Evolutionary conservation across 2,113 vertebrate species (phyloP).

Genomic region (Pithys albifrons): DNA sequence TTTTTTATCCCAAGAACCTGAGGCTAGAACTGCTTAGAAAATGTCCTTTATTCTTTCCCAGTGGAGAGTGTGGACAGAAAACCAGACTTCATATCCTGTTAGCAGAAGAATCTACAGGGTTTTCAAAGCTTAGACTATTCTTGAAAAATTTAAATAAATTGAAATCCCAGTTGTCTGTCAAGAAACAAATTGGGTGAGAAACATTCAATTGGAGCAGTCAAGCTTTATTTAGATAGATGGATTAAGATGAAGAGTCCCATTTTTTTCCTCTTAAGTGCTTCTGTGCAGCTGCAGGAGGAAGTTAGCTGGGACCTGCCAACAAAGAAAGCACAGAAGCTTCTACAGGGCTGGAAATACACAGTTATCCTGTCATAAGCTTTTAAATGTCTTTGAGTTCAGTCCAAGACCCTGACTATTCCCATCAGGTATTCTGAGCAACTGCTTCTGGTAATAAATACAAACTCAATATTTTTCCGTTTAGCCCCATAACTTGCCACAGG

Average conservation of each 20-base stretch:
- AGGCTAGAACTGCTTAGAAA: neutral
- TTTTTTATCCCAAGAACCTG: neutral
- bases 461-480: neutral
- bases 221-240: neutral
- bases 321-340: neutral
- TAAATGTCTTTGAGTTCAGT: neutral
- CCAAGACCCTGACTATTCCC: neutral
- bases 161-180: neutral
- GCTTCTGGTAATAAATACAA: neutral
- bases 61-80: neutral
- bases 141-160: neutral
- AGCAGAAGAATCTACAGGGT: neutral
- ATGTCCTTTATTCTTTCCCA: neutral
- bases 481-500: neutral
- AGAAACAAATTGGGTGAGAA: neutral
- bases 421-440: neutral
- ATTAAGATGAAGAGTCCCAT: neutral
- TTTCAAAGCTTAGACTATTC: neutral
- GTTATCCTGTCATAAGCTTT: neutral
- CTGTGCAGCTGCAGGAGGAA: neutral
- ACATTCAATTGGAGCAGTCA: neutral
- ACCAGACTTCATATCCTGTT: neutral
- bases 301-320: neutral
- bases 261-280: neutral
- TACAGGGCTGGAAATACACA: neutral